Evolutionary conservation across 2,797 vertebrate genomes (phyloP).

Genomic region (Adrianichthys oophorus): DNA sequence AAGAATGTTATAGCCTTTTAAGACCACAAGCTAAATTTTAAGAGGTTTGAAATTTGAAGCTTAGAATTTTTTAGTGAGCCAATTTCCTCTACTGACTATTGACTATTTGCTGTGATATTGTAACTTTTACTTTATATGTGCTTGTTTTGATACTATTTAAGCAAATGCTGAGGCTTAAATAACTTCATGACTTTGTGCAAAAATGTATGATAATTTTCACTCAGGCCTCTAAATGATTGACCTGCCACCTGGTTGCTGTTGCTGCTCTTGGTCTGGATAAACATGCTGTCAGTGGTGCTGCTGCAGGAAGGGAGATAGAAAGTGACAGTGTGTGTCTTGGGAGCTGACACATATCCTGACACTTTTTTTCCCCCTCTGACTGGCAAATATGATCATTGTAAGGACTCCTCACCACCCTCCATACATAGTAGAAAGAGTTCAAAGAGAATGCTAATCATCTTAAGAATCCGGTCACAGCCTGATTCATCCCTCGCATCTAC

Average conservation of each 20-base stretch:
- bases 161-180: conserved; percentile 8
- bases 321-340: conserved; percentile 55
- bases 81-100: too few relatives aligned
- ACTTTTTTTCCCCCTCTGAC: conserved; percentile 52
- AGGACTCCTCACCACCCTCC: conserved; percentile 43
- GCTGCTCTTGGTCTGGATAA: conserved; percentile 42
- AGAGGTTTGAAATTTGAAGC: too few relatives aligned
- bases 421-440: conserved; percentile 44
- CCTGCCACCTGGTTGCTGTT: conserved; percentile 32
- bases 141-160: not conserved
- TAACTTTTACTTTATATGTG: too few relatives aligned
- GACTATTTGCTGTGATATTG: too few relatives aligned
- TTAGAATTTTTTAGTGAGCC: too few relatives aligned
- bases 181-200: conserved; percentile 10
- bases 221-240: conserved; percentile 25
- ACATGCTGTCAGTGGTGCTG: conserved; percentile 45
- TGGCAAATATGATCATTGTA: conserved; percentile 63
- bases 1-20: too few relatives aligned
- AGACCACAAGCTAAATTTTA: too few relatives aligned
- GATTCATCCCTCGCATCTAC: conserved; percentile 29
- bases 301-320: conserved; percentile 48
- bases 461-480: conserved; percentile 34
- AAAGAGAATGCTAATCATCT: conserved; percentile 53
- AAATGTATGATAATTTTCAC: conserved; percentile 19
- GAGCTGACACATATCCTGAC: conserved; percentile 52